Conservation (phyloP, 2,888 invertebrate species). For the Trichopria drosophilae region DNA sequence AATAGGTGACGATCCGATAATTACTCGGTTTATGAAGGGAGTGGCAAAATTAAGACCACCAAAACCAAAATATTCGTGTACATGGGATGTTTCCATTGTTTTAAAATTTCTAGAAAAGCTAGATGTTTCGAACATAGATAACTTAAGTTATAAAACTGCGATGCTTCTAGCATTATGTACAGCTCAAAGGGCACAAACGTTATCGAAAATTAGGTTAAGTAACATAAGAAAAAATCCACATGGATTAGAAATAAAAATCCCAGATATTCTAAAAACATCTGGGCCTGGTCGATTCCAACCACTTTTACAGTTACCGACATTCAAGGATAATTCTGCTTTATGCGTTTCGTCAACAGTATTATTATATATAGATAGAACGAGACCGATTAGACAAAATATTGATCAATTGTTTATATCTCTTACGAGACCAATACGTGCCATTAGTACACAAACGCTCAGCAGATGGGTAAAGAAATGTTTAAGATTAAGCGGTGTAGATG, state of each 20-base stretch:
- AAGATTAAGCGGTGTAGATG: constrained; percentile 1
- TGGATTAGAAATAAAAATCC: constrained; percentile 8
- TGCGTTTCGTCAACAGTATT: background rate
- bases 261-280: constrained; percentile 13
- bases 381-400: background rate
- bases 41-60: constrained; percentile 24
- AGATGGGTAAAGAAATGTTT: constrained; percentile 10
- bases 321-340: background rate
- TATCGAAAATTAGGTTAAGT: background rate
- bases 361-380: constrained; percentile 7
- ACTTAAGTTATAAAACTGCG: constrained; percentile 6
- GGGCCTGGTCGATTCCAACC: constrained; percentile 4
- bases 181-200: constrained; percentile 11
- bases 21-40: constrained; percentile 27
- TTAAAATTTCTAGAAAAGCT: constrained; percentile 13
- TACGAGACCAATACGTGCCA: constrained; percentile 6
- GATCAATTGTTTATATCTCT: constrained; percentile 5
- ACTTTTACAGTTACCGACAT: constrained; percentile 2
- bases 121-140: constrained; percentile 6
- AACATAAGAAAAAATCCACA: constrained; percentile 6
- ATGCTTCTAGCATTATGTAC: constrained; percentile 16
- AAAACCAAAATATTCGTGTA: constrained; percentile 23
- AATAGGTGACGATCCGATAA: constrained; percentile 9
- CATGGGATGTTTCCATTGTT: constrained; percentile 27
- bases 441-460: background rate